These are phyloP conservation scores for Tragelaphus eurycerus DNA, from an alignment of 2,797 vertebrate genomes.

Conservation along the genomic window DNA sequence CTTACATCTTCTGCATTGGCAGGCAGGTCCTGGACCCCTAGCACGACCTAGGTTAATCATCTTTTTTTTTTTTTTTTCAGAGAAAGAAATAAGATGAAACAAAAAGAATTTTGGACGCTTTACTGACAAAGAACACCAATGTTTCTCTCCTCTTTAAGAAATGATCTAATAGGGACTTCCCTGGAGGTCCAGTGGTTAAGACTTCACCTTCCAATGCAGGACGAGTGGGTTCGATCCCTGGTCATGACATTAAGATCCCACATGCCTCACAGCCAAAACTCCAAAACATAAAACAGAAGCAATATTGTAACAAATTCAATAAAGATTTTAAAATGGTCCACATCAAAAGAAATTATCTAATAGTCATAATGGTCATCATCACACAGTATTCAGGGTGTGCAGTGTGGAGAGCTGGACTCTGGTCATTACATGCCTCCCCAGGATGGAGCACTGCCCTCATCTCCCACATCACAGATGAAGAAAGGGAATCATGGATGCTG, in stretches of 20 bases:
- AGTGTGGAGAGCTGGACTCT: rapidly evolving
- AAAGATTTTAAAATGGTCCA: neutral
- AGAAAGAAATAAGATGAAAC: neutral
- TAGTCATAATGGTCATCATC: neutral
- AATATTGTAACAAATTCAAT: neutral
- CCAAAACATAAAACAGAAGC: neutral
- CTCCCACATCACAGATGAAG: neutral
- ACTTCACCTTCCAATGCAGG: neutral
- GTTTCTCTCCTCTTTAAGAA: neutral
- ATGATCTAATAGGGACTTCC: neutral
- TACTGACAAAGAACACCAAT: neutral
- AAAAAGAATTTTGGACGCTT: neutral
- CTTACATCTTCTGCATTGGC: neutral
- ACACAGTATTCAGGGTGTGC: neutral
- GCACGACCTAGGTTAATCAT: neutral
- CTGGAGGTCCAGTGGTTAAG: neutral
- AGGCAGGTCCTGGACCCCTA: neutral
- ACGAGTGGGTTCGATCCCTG: rapidly evolving
- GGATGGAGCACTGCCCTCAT: too few species aligned
- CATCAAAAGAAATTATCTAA: neutral
- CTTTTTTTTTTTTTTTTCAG: neutral
- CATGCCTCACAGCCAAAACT: neutral
- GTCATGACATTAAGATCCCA: neutral
- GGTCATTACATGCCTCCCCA: neutral
- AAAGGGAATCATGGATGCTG: neutral